These are phyloP conservation scores for Asobara japonica DNA, from an alignment of 1,140 invertebrate species.

Conservation along the genomic window DNA sequence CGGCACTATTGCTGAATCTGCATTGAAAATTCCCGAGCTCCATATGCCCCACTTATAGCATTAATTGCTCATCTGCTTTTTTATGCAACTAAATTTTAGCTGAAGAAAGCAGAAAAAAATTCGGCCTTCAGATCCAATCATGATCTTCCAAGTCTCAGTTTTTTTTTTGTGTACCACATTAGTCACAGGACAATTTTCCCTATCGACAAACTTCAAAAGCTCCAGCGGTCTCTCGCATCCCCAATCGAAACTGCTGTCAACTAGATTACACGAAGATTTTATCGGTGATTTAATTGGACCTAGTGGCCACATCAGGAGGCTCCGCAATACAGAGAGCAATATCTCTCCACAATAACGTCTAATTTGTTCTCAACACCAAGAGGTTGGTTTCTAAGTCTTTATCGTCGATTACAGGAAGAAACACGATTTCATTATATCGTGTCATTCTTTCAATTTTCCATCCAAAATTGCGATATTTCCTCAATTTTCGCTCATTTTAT, in stretches of 20 bases:
- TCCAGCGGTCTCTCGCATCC: too few species aligned
- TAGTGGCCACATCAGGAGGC: neutral
- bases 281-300: neutral
- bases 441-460: neutral
- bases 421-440: neutral
- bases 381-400: neutral
- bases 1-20: too few species aligned
- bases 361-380: neutral
- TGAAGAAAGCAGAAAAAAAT: too few species aligned
- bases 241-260: neutral
- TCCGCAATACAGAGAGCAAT: neutral
- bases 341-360: neutral
- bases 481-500: neutral
- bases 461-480: neutral
- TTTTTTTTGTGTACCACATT: too few species aligned
- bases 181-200: too few species aligned
- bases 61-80: too few species aligned
- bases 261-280: constrained; percentile 13
- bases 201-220: too few species aligned
- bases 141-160: too few species aligned
- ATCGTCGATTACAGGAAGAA: constrained; percentile 6
- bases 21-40: too few species aligned
- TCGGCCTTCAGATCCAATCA: too few species aligned
- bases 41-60: too few species aligned
- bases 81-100: too few species aligned